Evolutionary conservation across 2,888 invertebrate genomes (phyloP), one percentile per base, ranked within the genome.

Genomic region (Aspidiotus rigidus): DNA sequence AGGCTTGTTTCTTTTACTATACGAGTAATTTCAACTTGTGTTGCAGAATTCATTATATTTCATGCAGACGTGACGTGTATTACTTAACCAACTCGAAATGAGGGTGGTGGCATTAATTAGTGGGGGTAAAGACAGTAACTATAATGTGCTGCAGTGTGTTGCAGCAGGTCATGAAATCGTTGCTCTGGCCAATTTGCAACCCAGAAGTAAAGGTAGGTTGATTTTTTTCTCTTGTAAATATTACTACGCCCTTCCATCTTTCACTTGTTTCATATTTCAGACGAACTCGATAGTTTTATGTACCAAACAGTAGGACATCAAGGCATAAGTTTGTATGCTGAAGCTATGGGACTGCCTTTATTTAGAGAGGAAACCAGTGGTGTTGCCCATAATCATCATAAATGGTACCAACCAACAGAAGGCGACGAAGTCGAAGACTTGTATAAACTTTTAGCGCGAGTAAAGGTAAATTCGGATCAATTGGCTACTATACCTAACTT

Each of bases 121-220:
- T 81, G 99, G 99, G 75, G 99, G 99, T 75, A 99, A 99, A 82
- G 99, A 99, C 82, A 98, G 97, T 82, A 95, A 94, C 81, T 99
- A 91, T 82, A 98, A 97, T 79, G 90, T 99, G 90, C 89, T 98
- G 89, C 93, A 96, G 83, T 97, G 96, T 81, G 86, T 94, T 74
- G 89, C 89, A 74, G 92, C 94, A 77, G 97, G 97, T 64, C 98
- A 99, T 81, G 84, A 88, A 75, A 89, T 99, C 75, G 92, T 97
- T 69, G 98, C 96, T 54, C 81, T 99, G 77, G 98, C 96, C 74
- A 98, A 99, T 83, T 84, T 99, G 75, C 86, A 87, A 80, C 98
- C 96, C 72, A 83, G 84, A 78, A 86, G 82, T 79, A 87, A 85
- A 85, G 90, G 91, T 86, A 82, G 79, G 72, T 70, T 6, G n/a